These are phyloP conservation scores for Cryptomyrus ogoouensis DNA, from an alignment of 2,113 vertebrate genomes.

Conservation along the genomic window DNA sequence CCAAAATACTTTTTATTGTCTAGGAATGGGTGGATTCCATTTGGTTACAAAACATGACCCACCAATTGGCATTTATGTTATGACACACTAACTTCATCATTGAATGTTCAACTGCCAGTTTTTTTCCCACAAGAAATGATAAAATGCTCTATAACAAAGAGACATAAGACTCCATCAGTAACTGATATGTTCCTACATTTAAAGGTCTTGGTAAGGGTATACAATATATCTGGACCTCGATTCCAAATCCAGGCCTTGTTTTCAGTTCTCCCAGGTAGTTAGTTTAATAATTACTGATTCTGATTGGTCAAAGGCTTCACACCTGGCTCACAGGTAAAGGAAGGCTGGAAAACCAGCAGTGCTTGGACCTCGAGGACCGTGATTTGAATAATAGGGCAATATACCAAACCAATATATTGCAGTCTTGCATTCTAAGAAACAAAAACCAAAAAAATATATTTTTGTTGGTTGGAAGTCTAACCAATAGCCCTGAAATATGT, in stretches of 20 bases:
- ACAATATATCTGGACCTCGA: not conserved
- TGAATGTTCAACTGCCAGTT: not conserved
- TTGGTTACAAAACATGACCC: not conserved
- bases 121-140: not conserved
- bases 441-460: not conserved
- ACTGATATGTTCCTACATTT: not conserved
- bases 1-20: constrained; percentile 10
- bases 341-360: no score
- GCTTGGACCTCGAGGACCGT: no score
- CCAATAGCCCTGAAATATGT: not conserved
- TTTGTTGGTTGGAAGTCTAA: not conserved
- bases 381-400: no score
- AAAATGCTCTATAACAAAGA: not conserved
- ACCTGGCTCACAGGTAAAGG: no score
- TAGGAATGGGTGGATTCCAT: not conserved
- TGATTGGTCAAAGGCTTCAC: no score
- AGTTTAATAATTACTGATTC: no score
- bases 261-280: no score
- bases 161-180: not conserved
- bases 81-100: not conserved
- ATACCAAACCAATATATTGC: not conserved
- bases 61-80: not conserved
- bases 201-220: not conserved
- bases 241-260: no score
- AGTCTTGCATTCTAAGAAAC: not conserved